A percentile compares a stretch with the other conserved stretches of the same genome.
phyloP scores from a whole-genome alignment of 2,797 vertebrate species.

The Centroberyx gerrardi region DNA sequence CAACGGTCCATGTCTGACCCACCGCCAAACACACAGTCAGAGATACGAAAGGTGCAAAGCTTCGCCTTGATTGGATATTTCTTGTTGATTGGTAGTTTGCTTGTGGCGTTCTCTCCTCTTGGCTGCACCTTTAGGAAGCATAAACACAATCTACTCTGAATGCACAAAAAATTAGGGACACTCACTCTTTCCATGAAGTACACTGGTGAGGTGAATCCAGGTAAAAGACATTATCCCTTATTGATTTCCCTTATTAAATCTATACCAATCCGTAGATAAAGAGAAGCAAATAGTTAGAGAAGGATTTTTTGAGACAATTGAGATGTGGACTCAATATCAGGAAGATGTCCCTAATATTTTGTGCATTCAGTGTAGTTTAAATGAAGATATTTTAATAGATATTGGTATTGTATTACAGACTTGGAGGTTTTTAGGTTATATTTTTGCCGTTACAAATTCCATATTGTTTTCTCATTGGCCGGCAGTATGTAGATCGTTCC shows the following conservation, averaged over 20 bases:
- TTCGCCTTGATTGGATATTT: background rate
- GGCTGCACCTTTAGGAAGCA: background rate
- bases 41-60: constrained; percentile 34
- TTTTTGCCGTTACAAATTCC: background rate
- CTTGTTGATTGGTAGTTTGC: background rate
- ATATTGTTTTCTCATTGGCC: constrained; percentile 29
- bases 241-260: too few relatives aligned
- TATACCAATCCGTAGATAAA: too few relatives aligned
- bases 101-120: background rate
- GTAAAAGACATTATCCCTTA: too few relatives aligned
- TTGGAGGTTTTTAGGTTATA: background rate
- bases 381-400: background rate
- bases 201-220: too few relatives aligned
- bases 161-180: too few relatives aligned
- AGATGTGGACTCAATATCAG: too few relatives aligned
- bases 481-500: background rate
- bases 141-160: background rate
- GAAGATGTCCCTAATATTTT: too few relatives aligned
- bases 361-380: background rate
- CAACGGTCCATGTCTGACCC: constrained; percentile 66
- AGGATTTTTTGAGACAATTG: too few relatives aligned
- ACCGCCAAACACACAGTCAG: background rate
- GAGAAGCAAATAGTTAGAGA: too few relatives aligned
- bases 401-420: background rate
- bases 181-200: too few relatives aligned